Evolutionary conservation across 1,140 invertebrate species (phyloP).

Genomic region (Zaprionus capensis): DNA sequence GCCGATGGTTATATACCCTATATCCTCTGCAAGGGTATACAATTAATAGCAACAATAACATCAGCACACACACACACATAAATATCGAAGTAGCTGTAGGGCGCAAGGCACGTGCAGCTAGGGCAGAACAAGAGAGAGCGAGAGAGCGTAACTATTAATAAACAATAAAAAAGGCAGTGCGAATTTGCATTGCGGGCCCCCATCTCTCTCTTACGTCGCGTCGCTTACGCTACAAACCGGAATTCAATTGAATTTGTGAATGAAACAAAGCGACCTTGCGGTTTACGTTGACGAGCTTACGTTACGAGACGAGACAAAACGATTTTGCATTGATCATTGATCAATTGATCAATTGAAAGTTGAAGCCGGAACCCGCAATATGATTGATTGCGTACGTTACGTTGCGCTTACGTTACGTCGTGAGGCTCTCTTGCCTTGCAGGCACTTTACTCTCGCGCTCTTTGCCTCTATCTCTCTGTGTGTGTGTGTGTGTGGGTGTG

Average conservation of each 20-base stretch:
- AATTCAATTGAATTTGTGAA: slow-evolving; percentile 52
- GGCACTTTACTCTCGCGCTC: background rate
- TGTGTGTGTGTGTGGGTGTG: slow-evolving; percentile 35
- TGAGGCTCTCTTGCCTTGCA: slow-evolving; percentile 5
- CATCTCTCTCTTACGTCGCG: background rate
- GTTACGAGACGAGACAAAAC: slow-evolving; percentile 33
- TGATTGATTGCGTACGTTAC: slow-evolving; percentile 33
- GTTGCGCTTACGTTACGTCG: slow-evolving; percentile 46
- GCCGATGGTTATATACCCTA: background rate
- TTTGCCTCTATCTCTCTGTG: background rate
- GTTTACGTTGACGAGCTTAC: slow-evolving; percentile 29
- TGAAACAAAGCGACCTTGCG: slow-evolving; percentile 21
- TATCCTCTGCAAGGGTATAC: slow-evolving; percentile 2
- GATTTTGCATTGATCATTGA: slow-evolving; percentile 43
- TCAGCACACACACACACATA: background rate
- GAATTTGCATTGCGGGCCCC: background rate
- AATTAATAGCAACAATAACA: slow-evolving; percentile 20
- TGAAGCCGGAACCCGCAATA: slow-evolving; percentile 21
- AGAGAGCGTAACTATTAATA: slow-evolving; percentile 45
- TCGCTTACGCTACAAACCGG: slow-evolving; percentile 40
- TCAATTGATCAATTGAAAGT: slow-evolving; percentile 39
- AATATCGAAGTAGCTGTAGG: slow-evolving; percentile 27
- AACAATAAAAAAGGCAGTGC: slow-evolving; percentile 33
- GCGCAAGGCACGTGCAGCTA: slow-evolving; percentile 63
- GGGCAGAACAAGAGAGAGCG: slow-evolving; percentile 3